phyloP scores from a whole-genome alignment of 2,113 vertebrate species.

The Aspidoscelis tigris region DNA sequence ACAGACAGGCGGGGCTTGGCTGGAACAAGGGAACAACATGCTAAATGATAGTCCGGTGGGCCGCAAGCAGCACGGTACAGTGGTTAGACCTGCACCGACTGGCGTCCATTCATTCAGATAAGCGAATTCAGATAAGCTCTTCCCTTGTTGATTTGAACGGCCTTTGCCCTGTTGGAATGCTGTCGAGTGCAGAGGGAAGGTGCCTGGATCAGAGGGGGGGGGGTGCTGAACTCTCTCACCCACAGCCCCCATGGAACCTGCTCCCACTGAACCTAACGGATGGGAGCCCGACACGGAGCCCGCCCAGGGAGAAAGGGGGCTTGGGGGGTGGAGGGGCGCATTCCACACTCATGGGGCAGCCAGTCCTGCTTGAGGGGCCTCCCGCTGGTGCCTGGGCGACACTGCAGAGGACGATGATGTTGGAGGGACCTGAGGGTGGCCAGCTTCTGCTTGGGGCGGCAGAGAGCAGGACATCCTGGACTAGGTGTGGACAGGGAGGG shows the following conservation, averaged over 20 bases:
- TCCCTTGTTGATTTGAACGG: not conserved
- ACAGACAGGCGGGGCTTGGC: not conserved
- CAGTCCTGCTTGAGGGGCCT: not conserved
- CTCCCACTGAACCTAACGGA: no score
- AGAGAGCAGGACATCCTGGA: not conserved
- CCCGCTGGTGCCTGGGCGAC: not conserved
- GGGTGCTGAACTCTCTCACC: no score
- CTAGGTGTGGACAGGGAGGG: not conserved
- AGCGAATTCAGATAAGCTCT: not conserved
- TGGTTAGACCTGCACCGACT: not conserved
- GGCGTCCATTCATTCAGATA: not conserved
- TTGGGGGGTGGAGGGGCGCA: no score
- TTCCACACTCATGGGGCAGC: not conserved
- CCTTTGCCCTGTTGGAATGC: not conserved
- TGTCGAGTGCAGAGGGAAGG: no score
- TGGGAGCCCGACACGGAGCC: no score
- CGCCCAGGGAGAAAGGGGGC: no score
- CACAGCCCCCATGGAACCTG: no score
- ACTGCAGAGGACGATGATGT: not conserved
- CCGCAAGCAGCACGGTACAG: not conserved
- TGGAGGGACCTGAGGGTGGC: not conserved
- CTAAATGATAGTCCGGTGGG: not conserved
- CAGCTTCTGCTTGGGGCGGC: not conserved
- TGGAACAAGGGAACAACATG: not conserved
- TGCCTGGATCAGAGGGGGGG: no score